A percentile compares a stretch with the other conserved stretches of the same genome.
Conservation (phyloP, 1,140 invertebrate genomes). For the Thalassaphorura encarpata region DNA sequence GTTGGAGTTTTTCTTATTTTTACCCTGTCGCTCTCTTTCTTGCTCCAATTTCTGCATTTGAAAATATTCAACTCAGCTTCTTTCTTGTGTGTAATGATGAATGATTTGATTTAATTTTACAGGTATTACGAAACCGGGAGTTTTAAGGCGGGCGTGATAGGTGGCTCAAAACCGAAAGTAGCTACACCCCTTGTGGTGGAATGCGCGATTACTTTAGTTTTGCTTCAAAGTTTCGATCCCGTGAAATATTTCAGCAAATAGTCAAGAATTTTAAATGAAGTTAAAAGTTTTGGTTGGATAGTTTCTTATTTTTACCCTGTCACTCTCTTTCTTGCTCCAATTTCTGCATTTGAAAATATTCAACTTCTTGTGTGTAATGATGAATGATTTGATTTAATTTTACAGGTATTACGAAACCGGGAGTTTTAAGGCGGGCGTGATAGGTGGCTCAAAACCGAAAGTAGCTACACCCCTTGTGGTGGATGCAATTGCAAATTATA, state of each 20-base stretch:
- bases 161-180: conserved; percentile 98
- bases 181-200: conserved; percentile 95
- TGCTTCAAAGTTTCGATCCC: no score
- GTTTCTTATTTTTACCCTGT: no score
- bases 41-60: no score
- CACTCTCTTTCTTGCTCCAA: no score
- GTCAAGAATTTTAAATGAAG: no score
- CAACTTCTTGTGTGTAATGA: background rate
- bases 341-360: no score
- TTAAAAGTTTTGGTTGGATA: no score
- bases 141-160: conserved; percentile 97
- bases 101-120: conserved; percentile 33
- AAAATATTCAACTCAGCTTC: background rate
- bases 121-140: conserved; percentile 98
- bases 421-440: conserved; percentile 96
- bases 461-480: conserved; percentile 97
- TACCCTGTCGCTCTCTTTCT: no score
- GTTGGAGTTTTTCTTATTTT: no score
- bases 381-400: conserved; percentile 23
- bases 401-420: conserved; percentile 95
- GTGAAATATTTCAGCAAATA: no score
- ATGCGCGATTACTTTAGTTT: no score
- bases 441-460: conserved; percentile 98
- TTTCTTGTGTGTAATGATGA: background rate
- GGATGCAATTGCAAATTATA: conserved; percentile 96